Evolutionary conservation across 2,888 invertebrate species (phyloP), one percentile per base, ranked within the genome.

Genomic region (Conistra vaccinii): DNA sequence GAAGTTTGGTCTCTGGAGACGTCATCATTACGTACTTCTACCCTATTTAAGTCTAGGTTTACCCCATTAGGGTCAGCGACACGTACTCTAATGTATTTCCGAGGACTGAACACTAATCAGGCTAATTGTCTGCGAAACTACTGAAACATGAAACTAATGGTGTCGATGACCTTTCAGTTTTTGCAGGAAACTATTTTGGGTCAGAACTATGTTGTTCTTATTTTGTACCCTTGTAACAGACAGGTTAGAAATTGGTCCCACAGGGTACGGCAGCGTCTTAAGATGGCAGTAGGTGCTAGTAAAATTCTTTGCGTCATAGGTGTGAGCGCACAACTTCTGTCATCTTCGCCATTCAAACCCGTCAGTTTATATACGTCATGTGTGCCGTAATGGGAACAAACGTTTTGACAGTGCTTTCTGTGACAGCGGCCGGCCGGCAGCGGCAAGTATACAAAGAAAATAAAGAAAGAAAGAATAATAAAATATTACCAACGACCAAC

Each of bases 71-170:
- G 62, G 48, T 63, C 57, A 68, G 48, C 14, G 17, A 29, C 32
- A 73, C 26, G 23, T 23, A 76, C 26, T n/a, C 1, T 48, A 48
- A 39, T 60, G 17, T 72, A 32, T 26, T 73, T 32, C 45, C 57
- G 42, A 65, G 57, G 23, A 60, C 58, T 51, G 26, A 48, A n/a
- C 20, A 55, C 48, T 63, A 75, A 74, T 78, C 45, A 76, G 68
- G 77, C 58, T 76, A 80, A 80, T 81, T 76, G 80, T 55, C 45
- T 69, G 60, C 26, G 55, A 39, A 78, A 78, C 69, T 48, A n/a
- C 26, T 69, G 73, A 48, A 81, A 78, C 66, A 66, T 78, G 78
- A 69, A 73, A 78, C 66, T 48, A 81, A 81, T 57, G 57, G 55
- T 32, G 45, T 62, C 66, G 39, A 58, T 39, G 69, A 62, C 66